phyloP scores from a whole-genome alignment of 1,140 invertebrate genomes.

The Polypedilum vanderplanki region DNA sequence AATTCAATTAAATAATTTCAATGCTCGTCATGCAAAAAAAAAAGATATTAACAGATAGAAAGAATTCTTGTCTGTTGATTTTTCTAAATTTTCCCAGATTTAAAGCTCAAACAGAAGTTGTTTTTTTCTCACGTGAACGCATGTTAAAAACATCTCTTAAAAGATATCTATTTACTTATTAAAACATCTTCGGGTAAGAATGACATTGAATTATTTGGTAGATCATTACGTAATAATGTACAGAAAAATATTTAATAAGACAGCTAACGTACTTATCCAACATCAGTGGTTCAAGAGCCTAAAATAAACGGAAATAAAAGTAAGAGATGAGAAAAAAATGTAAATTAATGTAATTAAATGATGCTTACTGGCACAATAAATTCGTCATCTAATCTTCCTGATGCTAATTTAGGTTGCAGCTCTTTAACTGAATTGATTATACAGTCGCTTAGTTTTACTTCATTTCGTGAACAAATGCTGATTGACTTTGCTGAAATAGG shows the following conservation, averaged over 20 bases:
- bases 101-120: too few relatives aligned
- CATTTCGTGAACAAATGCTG: constrained; percentile 44
- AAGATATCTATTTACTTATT: not conserved
- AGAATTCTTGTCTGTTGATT: too few relatives aligned
- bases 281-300: constrained; percentile 38
- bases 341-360: not conserved
- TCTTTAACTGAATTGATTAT: constrained; percentile 47
- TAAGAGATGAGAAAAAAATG: constrained; percentile 12
- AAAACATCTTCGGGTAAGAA: not conserved
- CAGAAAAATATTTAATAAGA: too few relatives aligned
- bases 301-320: not conserved
- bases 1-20: too few relatives aligned
- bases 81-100: too few relatives aligned
- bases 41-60: too few relatives aligned
- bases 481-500: constrained; percentile 44
- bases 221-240: not conserved
- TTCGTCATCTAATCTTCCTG: constrained; percentile 45
- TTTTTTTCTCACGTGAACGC: too few relatives aligned
- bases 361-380: constrained; percentile 35
- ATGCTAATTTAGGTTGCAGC: constrained; percentile 46
- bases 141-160: constrained; percentile 1
- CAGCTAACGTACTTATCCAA: constrained; percentile 35
- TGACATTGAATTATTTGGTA: not conserved
- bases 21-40: too few relatives aligned
- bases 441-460: constrained; percentile 46